phyloP scores from a whole-genome alignment of 2,888 invertebrate genomes.

The Coronaproctus castanopsis region DNA sequence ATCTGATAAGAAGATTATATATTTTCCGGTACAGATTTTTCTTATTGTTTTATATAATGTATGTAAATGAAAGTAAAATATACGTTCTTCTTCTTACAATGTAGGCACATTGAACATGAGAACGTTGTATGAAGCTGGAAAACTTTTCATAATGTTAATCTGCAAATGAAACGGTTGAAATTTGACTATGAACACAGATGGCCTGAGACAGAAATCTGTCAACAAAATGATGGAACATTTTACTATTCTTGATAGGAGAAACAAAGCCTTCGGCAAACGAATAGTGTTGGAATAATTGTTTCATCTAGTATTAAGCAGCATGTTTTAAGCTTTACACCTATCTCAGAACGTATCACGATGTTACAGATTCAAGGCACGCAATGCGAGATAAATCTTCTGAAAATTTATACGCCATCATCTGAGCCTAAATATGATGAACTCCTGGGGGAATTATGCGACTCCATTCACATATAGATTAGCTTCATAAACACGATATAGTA shows the following conservation, averaged over 20 bases:
- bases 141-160: too few relatives aligned
- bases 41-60: too few relatives aligned
- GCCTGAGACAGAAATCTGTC: too few relatives aligned
- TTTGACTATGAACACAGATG: too few relatives aligned
- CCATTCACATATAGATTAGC: not conserved
- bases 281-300: not conserved
- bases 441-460: not conserved
- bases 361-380: not conserved
- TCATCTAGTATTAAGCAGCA: not conserved
- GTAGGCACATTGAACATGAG: too few relatives aligned
- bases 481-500: not conserved
- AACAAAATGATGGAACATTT: too few relatives aligned
- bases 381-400: not conserved
- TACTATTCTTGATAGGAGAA: not conserved
- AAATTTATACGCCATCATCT: not conserved
- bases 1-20: too few relatives aligned
- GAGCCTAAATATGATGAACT: not conserved
- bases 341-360: not conserved
- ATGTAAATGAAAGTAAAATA: too few relatives aligned
- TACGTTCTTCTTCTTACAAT: too few relatives aligned
- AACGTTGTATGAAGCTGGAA: too few relatives aligned
- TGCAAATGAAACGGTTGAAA: too few relatives aligned
- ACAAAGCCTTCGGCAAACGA: not conserved
- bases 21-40: too few relatives aligned
- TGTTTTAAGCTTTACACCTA: not conserved